Evolutionary conservation across 2,113 vertebrate genomes (phyloP).

Genomic region (Podiceps cristatus): DNA sequence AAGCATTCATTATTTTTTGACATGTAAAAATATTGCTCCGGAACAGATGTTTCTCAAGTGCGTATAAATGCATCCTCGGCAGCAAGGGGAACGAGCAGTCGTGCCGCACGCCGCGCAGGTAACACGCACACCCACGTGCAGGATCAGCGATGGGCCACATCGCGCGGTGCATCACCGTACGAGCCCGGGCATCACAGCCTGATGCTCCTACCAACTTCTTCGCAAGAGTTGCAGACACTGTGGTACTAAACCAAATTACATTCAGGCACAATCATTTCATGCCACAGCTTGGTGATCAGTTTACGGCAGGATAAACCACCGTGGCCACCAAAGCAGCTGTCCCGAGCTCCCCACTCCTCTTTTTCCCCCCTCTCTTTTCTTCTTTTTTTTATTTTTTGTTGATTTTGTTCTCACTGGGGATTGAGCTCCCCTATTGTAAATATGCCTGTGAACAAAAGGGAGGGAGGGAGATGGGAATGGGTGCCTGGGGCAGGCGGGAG

Average conservation of each 20-base stretch:
- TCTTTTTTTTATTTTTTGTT: background rate
- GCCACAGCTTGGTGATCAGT: background rate
- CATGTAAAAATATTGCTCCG: background rate
- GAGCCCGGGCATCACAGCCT: background rate
- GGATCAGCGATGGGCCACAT: background rate
- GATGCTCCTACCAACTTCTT: background rate
- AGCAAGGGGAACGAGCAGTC: background rate
- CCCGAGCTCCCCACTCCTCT: background rate
- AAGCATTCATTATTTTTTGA: background rate
- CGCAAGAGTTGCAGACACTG: background rate
- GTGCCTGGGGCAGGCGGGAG: conserved; percentile 35
- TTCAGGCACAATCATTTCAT: background rate
- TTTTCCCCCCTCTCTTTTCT: background rate
- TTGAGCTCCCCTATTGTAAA: background rate
- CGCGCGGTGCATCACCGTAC: accelerated
- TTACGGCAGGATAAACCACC: background rate
- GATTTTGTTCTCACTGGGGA: background rate
- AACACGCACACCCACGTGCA: accelerated
- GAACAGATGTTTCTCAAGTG: background rate
- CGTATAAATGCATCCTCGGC: background rate
- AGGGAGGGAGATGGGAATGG: background rate
- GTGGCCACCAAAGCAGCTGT: conserved; percentile 28
- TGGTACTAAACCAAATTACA: background rate
- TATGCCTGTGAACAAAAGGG: conserved; percentile 1
- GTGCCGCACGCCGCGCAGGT: background rate